phyloP scores from a whole-genome alignment of 92 coral and sea anemone genomes.

The Palythoa grandis region DNA sequence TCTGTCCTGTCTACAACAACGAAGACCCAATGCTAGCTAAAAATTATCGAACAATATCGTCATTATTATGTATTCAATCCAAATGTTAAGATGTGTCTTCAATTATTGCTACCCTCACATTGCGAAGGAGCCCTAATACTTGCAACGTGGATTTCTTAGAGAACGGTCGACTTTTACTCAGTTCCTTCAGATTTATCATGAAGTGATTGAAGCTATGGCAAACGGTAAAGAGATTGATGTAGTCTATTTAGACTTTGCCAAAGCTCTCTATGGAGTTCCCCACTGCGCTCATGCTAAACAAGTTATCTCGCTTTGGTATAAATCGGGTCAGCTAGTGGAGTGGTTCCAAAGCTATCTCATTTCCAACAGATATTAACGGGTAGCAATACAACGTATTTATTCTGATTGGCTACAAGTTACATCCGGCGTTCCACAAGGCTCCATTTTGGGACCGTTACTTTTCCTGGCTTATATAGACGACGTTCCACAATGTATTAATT shows the following conservation, averaged over 20 bases:
- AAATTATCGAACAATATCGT: no score
- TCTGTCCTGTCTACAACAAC: no score
- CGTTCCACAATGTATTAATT: slow-evolving; percentile 44
- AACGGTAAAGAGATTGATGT: slow-evolving; percentile 38
- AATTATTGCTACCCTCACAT: slow-evolving; percentile 8
- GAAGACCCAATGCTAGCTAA: no score
- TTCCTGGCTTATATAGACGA: slow-evolving; percentile 47
- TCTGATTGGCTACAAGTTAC: slow-evolving; percentile 34
- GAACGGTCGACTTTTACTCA: slow-evolving; percentile 20
- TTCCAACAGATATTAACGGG: slow-evolving; percentile 36
- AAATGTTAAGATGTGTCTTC: slow-evolving; percentile 17
- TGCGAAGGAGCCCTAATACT: background rate
- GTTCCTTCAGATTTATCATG: slow-evolving; percentile 17
- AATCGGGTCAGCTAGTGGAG: slow-evolving; percentile 13
- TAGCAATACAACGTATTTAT: slow-evolving; percentile 1
- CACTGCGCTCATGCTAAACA: slow-evolving; percentile 28
- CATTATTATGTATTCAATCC: background rate
- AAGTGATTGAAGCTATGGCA: slow-evolving; percentile 21
- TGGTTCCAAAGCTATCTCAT: slow-evolving; percentile 44
- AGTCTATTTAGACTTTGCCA: slow-evolving; percentile 28
- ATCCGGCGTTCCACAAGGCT: slow-evolving; percentile 47
- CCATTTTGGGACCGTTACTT: slow-evolving; percentile 37
- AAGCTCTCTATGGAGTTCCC: slow-evolving; percentile 38
- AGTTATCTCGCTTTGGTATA: slow-evolving; percentile 12
- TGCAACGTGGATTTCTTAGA: slow-evolving; percentile 23